Evolutionary conservation across 2,888 invertebrate species (phyloP).

Genomic region (Enchytraeus crypticus): DNA sequence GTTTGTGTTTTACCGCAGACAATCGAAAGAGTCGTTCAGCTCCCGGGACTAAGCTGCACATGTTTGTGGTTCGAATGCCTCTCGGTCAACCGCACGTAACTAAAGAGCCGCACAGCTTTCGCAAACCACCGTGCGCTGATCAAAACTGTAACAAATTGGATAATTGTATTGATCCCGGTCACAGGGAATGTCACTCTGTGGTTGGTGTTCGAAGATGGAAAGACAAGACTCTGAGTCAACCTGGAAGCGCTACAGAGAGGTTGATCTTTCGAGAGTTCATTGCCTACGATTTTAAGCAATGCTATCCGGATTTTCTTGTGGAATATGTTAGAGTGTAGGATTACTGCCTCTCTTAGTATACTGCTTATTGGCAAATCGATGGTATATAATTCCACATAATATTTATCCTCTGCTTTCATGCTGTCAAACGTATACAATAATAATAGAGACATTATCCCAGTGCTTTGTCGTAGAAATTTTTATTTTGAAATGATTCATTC

Average conservation of each 20-base stretch:
- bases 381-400: no score
- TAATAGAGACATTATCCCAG: no score
- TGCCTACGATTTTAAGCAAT: slow-evolving; percentile 28
- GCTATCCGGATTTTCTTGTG: slow-evolving; percentile 33
- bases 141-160: neutral
- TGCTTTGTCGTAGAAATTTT: no score
- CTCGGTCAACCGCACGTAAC: neutral
- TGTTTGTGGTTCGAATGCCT: neutral
- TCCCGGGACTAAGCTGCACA: no score
- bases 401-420: no score
- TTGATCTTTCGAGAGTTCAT: slow-evolving; percentile 31
- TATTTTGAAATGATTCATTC: no score
- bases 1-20: no score
- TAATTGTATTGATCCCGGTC: neutral
- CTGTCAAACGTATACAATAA: no score
- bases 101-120: neutral
- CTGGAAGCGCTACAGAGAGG: neutral
- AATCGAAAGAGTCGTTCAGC: no score
- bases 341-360: no score
- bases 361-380: no score
- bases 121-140: neutral
- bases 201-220: neutral
- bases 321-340: slow-evolving; percentile 5
- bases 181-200: neutral
- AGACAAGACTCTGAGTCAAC: no score